Conservation (phyloP, 1,140 invertebrate genomes). For the Bombus confusus region DNA sequence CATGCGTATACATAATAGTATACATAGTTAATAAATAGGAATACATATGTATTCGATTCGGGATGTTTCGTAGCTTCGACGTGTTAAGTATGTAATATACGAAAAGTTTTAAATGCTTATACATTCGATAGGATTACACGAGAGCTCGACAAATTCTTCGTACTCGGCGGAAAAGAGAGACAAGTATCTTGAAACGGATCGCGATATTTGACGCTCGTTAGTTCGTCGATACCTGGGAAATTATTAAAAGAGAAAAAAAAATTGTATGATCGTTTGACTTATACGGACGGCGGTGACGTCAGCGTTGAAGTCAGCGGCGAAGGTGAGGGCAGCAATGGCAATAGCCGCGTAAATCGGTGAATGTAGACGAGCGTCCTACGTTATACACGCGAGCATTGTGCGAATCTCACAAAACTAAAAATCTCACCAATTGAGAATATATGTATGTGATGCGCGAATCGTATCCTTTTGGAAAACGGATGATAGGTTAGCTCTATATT, state of each 20-base stretch:
- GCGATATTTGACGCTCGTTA: background rate
- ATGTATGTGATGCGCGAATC: background rate
- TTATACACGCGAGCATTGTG: background rate
- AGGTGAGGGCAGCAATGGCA: background rate
- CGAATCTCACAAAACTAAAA: background rate
- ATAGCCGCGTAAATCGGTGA: background rate
- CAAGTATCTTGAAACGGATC: too few relatives aligned
- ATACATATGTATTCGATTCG: background rate
- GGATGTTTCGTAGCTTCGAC: slow-evolving; percentile 22
- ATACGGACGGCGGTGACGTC: too few relatives aligned
- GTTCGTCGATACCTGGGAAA: background rate
- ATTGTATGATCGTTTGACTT: too few relatives aligned
- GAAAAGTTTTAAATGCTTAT: background rate
- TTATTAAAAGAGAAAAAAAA: background rate
- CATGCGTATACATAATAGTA: too few relatives aligned
- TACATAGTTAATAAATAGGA: background rate
- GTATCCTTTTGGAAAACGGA: slow-evolving; percentile 2
- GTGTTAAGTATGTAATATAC: background rate
- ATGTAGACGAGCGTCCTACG: background rate
- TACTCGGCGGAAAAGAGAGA: background rate
- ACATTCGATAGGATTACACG: background rate
- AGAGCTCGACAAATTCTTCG: slow-evolving; percentile 41
- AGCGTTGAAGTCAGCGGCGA: too few relatives aligned
- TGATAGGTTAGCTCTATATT: slow-evolving; percentile 50
- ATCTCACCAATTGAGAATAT: background rate